Conservation (phyloP, 2,113 vertebrate genomes). For the Bubo blakistoni region DNA sequence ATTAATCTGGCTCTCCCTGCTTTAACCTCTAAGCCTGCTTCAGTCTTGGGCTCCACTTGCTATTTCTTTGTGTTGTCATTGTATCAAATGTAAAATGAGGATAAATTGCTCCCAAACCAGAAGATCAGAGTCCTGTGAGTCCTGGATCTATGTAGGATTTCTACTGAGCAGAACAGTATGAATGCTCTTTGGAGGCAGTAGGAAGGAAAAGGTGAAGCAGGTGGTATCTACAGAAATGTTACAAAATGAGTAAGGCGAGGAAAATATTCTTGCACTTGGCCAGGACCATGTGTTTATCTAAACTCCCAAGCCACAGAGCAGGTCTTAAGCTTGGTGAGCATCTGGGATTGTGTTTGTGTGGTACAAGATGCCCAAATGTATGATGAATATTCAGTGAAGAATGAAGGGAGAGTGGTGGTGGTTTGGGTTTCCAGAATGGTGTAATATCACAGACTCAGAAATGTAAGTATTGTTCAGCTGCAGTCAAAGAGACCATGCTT, state of each 20-base stretch:
- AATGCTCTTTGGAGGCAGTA: not conserved
- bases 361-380: not conserved
- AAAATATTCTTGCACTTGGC: not conserved
- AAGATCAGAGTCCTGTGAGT: not conserved
- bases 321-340: not conserved
- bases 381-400: not conserved
- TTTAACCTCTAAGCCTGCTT: not conserved
- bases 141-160: not conserved
- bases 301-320: not conserved
- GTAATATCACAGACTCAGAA: not conserved
- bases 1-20: not conserved
- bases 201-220: not conserved
- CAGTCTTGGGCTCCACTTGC: not conserved
- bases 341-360: not conserved
- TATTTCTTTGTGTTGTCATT: not conserved
- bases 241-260: not conserved
- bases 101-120: not conserved
- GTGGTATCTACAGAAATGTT: not conserved
- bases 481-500: fast-evolving
- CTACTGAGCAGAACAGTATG: not conserved
- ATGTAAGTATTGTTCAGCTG: not conserved
- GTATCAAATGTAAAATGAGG: not conserved
- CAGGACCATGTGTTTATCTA: not conserved
- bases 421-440: not conserved
- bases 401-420: not conserved